Percentiles rank a stretch among this genome's conserved stretches.
These are phyloP conservation scores for Drosophila nigromelanica DNA, from an alignment of 1,140 invertebrate species.

Conservation along the genomic window DNA sequence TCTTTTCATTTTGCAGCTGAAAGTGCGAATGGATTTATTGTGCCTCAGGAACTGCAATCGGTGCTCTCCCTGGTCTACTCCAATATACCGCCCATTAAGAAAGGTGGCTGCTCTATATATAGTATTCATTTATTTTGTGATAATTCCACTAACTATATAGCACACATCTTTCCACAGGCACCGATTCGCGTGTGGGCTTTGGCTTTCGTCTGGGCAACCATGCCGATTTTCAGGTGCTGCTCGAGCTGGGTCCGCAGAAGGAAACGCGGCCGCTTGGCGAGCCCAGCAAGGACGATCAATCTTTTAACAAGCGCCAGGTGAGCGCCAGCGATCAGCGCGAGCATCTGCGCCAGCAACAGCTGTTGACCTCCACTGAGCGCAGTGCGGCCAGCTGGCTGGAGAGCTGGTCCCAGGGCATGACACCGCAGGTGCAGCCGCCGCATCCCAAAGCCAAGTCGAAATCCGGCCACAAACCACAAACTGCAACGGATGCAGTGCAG, in stretches of 20 bases:
- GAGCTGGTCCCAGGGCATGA: conserved; percentile 77
- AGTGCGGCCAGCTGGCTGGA: conserved; percentile 71
- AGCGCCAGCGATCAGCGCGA: conserved; percentile 53
- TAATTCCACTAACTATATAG: not conserved
- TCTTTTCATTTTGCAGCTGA: conserved; percentile 43
- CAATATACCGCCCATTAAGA: conserved; percentile 92
- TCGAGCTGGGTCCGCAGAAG: conserved; percentile 91
- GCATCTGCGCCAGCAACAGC: conserved; percentile 51
- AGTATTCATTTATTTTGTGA: not conserved
- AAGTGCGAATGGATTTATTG: conserved; percentile 85
- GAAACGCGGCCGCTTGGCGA: conserved; percentile 87
- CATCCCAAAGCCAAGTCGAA: conserved; percentile 33
- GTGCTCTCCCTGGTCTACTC: conserved; percentile 90
- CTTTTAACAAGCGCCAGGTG: conserved; percentile 80
- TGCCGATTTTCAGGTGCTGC: conserved; percentile 90
- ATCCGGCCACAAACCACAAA: conserved; percentile 1
- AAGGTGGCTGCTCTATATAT: conserved; percentile 86
- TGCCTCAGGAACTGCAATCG: conserved; percentile 91
- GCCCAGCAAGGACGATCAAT: conserved; percentile 54
- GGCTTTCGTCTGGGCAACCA: conserved; percentile 91
- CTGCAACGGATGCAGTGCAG: conserved; percentile 44
- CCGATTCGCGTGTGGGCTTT: conserved; percentile 91
- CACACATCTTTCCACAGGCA: conserved; percentile 85
- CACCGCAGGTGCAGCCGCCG: conserved; percentile 36
- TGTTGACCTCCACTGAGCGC: conserved; percentile 64